phyloP scores from a whole-genome alignment of 2,113 vertebrate species.

The Leiothrix lutea region DNA sequence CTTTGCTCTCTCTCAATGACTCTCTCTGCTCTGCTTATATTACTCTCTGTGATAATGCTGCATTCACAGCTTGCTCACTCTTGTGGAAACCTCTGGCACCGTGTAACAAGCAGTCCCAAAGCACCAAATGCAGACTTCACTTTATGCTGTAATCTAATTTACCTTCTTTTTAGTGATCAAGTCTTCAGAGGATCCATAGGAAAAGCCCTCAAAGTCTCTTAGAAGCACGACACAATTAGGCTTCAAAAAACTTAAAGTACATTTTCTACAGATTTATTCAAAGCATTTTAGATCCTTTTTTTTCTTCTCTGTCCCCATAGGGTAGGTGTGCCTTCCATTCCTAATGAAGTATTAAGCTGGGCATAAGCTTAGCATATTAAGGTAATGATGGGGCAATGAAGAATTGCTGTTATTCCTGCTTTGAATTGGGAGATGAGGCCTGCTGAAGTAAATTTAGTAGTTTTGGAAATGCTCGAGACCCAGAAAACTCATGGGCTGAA shows the following conservation, averaged over 20 bases:
- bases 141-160: conserved; percentile 14
- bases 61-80: not conserved
- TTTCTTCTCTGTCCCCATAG: not conserved
- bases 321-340: not conserved
- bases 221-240: not conserved
- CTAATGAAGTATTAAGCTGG: not conserved
- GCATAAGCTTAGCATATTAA: not conserved
- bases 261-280: not conserved
- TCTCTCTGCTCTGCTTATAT: not conserved
- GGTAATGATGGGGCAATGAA: not conserved
- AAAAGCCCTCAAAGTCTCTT: not conserved
- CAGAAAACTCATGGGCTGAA: not conserved
- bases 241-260: not conserved
- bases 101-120: not conserved
- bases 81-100: not conserved
- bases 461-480: not conserved
- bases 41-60: not conserved
- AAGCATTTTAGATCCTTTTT: not conserved
- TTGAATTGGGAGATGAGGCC: not conserved
- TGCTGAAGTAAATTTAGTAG: not conserved
- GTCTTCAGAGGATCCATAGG: not conserved
- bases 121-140: not conserved
- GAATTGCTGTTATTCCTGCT: not conserved
- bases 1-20: not conserved
- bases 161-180: not conserved